A percentile compares a stretch with the other conserved stretches of the same genome.
These are phyloP conservation scores for Zenarchopterus dispar DNA, from an alignment of 2,797 vertebrate species.

Conservation along the genomic window DNA sequence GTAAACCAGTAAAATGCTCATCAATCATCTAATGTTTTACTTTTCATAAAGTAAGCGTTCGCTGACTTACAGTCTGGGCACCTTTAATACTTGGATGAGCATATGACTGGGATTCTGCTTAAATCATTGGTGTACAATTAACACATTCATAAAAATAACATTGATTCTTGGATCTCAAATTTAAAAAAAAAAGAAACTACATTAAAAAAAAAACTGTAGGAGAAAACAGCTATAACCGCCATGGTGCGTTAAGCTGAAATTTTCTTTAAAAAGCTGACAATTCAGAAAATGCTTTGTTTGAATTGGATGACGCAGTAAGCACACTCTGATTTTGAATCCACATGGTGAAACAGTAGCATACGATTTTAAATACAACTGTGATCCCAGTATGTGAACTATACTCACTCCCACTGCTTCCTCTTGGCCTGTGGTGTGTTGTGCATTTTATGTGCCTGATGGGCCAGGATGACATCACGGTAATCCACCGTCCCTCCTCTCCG, in stretches of 20 bases:
- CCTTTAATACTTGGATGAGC: neutral
- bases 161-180: neutral
- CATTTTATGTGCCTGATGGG: slow-evolving; percentile 89
- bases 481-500: slow-evolving; percentile 87
- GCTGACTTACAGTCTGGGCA: neutral
- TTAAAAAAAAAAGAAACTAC: neutral
- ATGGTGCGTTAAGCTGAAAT: no score
- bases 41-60: neutral
- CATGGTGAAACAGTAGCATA: neutral
- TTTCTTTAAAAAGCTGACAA: neutral
- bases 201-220: no score
- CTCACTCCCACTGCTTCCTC: slow-evolving; percentile 92
- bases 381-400: slow-evolving; percentile 40
- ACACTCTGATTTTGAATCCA: neutral
- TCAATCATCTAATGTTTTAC: neutral
- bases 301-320: neutral
- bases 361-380: neutral
- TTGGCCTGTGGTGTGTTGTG: slow-evolving; percentile 88
- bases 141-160: neutral
- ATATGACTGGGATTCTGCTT: neutral
- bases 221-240: no score
- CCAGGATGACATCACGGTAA: slow-evolving; percentile 88
- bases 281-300: neutral
- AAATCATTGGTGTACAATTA: neutral
- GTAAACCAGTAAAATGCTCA: neutral